Percentiles rank a stretch among this genome's conserved stretches.
Conservation (phyloP, 92 coral and sea anemone species). For the Umimayanthus chanpuru region DNA sequence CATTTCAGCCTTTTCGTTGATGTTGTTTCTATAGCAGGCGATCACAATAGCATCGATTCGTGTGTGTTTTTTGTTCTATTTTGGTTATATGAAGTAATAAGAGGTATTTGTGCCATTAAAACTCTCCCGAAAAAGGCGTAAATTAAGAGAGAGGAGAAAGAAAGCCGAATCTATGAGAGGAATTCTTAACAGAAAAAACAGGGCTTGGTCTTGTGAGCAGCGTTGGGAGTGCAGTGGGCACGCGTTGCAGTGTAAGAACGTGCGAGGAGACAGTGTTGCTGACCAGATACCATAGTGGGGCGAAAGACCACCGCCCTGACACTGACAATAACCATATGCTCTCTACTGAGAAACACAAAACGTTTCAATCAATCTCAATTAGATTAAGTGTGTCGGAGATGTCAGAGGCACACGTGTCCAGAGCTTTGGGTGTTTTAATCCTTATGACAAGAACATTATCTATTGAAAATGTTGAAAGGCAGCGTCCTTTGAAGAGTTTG, state of each 20-base stretch:
- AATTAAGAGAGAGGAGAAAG: neutral
- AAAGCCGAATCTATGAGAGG: neutral
- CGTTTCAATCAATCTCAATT: conserved; percentile 61
- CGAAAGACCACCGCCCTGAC: conserved; percentile 15
- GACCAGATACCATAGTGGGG: neutral
- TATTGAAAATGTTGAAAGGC: conserved; percentile 59
- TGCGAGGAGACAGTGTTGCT: neutral
- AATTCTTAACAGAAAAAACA: neutral
- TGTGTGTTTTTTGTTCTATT: neutral
- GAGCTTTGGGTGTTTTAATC: conserved; percentile 52
- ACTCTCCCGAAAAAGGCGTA: neutral
- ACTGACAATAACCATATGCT: conserved; percentile 71
- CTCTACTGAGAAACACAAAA: conserved; percentile 54
- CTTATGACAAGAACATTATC: conserved; percentile 60
- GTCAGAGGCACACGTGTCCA: conserved; percentile 72
- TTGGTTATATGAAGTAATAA: neutral
- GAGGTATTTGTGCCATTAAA: neutral
- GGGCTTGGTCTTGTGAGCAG: neutral
- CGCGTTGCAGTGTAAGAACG: neutral
- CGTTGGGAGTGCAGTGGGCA: neutral
- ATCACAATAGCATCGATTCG: neutral
- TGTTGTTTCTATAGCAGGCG: neutral
- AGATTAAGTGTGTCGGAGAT: conserved; percentile 71
- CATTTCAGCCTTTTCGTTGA: neutral
- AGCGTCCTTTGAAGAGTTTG: conserved; percentile 59